Evolutionary conservation across 1,140 invertebrate genomes (phyloP), one percentile per base, ranked within the genome.

Genomic region (Pararge aegeria): DNA sequence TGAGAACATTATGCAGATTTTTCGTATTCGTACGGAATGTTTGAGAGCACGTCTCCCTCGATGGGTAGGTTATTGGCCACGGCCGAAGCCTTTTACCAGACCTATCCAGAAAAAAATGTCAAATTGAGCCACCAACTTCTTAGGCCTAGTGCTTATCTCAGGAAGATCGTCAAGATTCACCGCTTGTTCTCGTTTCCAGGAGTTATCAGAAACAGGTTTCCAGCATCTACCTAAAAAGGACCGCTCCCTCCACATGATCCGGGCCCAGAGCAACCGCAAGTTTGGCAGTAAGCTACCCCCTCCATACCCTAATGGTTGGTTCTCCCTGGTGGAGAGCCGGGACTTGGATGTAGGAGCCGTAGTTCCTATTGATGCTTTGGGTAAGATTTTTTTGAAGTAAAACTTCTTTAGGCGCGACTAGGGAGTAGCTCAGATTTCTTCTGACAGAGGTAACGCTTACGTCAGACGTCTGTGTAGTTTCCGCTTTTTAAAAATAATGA

Each of bases 271-370:
- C 10, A 68, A 89, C 7, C 66, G 94, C 2, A 91, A 91, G 55
- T 76, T 93, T 15, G 94, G 92, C 0, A 70, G 55, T 4, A 92
- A 94, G 49, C 70, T 96, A 6, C 95, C 95, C 0, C 96, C 96
- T 0, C 94, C 96, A 0, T 98, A 93, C 87, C 97, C 97, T 0
- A 98, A 98, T 70, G 97, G 97, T 9, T 98, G 97, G 97, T 97
- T 96, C 77, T 93, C 92, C 0, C 69, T 98, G 0, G 80, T 94
- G 0, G 96, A 97, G 79, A 95, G 94, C 5, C 87, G 83, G 16
- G 89, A 94, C 16, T 61, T 98, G 2, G 91, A 87, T 21, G 78
- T 78, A 1, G 92, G 92, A 27, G 83, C 94, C 61, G 93, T 94
- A 0, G 90, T 91, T 55, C 91, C 94, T 61, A 91, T 96, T 0